A percentile compares a stretch with the other conserved stretches of the same genome.
These are phyloP conservation scores for Amphiprion ocellaris DNA, from an alignment of 2,113 vertebrate genomes.

Conservation along the genomic window DNA sequence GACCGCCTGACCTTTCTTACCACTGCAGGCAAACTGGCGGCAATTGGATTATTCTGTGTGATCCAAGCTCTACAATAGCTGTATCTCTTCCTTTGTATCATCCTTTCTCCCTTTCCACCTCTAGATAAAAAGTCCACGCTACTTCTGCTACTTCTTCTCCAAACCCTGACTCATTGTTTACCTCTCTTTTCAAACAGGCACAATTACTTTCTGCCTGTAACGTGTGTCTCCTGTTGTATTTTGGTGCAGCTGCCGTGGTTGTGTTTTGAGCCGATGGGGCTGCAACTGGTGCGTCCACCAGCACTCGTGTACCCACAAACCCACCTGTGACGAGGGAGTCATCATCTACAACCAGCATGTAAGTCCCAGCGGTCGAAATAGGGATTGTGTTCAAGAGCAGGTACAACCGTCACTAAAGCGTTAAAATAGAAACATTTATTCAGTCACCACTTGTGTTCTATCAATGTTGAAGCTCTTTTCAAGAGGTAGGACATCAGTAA, in stretches of 20 bases:
- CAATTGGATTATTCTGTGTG: constrained; percentile 30
- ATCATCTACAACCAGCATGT: constrained; percentile 94
- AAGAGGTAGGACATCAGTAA: no score
- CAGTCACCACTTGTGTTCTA: no score
- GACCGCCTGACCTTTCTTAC: constrained; percentile 36
- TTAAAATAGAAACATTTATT: no score
- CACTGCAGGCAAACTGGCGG: constrained; percentile 13
- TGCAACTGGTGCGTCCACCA: constrained; percentile 98
- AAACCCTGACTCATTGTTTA: neutral
- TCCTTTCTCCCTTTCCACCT: neutral
- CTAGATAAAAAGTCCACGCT: neutral
- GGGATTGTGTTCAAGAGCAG: neutral
- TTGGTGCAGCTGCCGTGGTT: constrained; percentile 90
- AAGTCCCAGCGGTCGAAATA: constrained; percentile 50
- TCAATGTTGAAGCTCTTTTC: no score
- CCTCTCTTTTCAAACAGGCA: neutral
- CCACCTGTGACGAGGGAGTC: constrained; percentile 89
- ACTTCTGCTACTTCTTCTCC: neutral
- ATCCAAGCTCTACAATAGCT: neutral
- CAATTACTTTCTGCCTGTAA: neutral
- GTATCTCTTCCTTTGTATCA: neutral
- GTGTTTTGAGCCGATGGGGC: constrained; percentile 93
- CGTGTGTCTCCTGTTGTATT: neutral
- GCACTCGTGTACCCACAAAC: constrained; percentile 93
- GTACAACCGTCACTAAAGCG: no score